These are phyloP conservation scores for Thryonomys swinderianus DNA, from an alignment of 2,113 vertebrate species.

Conservation along the genomic window DNA sequence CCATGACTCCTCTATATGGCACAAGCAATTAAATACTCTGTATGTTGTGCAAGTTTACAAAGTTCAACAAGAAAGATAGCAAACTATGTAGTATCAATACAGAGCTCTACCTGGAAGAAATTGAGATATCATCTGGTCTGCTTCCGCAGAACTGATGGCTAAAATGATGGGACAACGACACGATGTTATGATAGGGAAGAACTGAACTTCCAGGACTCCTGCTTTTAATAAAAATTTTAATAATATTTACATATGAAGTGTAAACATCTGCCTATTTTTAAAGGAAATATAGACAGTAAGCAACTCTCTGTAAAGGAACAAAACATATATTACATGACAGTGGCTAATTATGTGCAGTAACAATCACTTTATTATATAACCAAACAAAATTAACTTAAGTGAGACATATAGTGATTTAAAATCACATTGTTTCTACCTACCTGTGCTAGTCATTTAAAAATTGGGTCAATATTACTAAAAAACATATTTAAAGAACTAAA, in stretches of 20 bases:
- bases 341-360: neutral
- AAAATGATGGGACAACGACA: neutral
- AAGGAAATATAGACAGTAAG: neutral
- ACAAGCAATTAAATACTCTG: neutral
- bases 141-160: neutral
- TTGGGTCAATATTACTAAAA: neutral
- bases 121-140: neutral
- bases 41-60: constrained; percentile 20
- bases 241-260: too few relatives aligned
- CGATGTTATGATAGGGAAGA: neutral
- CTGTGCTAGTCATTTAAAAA: neutral
- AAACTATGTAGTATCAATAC: neutral
- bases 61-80: neutral
- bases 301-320: neutral
- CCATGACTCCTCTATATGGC: neutral
- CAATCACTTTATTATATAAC: neutral
- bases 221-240: neutral
- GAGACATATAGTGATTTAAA: neutral
- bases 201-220: neutral
- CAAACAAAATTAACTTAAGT: neutral
- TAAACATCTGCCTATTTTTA: neutral
- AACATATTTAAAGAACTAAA: neutral
- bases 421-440: neutral
- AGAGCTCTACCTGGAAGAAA: constrained; percentile 28
- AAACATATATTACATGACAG: neutral